Evolutionary conservation across 2,797 vertebrate genomes (phyloP).

Genomic region (Enteromius radiatus): DNA sequence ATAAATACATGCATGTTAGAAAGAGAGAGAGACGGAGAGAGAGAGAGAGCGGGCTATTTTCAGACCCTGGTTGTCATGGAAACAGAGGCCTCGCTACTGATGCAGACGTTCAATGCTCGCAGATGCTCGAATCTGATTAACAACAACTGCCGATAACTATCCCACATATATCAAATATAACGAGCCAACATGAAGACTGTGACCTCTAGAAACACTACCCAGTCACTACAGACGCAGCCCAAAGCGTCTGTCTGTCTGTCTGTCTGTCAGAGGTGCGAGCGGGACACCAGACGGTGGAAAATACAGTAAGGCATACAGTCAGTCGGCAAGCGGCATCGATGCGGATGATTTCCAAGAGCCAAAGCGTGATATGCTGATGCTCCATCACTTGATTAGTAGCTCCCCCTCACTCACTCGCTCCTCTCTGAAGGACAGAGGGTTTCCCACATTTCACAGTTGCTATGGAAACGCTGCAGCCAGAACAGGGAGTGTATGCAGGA

Average conservation of each 20-base stretch:
- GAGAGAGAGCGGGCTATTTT: slow-evolving; percentile 75
- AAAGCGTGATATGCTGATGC: slow-evolving; percentile 16
- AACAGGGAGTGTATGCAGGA: slow-evolving; percentile 75
- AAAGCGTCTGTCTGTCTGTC: neutral
- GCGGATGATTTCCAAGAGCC: slow-evolving; percentile 25
- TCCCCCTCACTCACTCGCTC: slow-evolving; percentile 24
- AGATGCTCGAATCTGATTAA: slow-evolving; percentile 68
- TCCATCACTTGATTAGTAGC: slow-evolving; percentile 50
- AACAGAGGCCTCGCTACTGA: slow-evolving; percentile 84
- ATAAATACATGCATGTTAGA: slow-evolving; percentile 54
- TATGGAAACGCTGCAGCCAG: slow-evolving; percentile 83
- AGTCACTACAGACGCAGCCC: too few relatives aligned
- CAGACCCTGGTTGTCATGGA: slow-evolving; percentile 81
- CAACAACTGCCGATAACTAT: slow-evolving; percentile 29
- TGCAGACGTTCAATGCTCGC: slow-evolving; percentile 80
- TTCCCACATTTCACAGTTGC: slow-evolving; percentile 85
- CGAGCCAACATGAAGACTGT: neutral
- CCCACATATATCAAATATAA: neutral
- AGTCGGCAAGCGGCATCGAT: neutral
- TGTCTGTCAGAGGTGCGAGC: neutral
- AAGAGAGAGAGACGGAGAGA: slow-evolving; percentile 24
- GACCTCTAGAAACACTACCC: neutral
- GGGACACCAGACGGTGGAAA: neutral
- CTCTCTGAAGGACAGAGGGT: slow-evolving; percentile 81
- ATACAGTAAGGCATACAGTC: slow-evolving; percentile 30